phyloP scores from a whole-genome alignment of 2,888 invertebrate species.

The Pyrocoelia pectoralis region DNA sequence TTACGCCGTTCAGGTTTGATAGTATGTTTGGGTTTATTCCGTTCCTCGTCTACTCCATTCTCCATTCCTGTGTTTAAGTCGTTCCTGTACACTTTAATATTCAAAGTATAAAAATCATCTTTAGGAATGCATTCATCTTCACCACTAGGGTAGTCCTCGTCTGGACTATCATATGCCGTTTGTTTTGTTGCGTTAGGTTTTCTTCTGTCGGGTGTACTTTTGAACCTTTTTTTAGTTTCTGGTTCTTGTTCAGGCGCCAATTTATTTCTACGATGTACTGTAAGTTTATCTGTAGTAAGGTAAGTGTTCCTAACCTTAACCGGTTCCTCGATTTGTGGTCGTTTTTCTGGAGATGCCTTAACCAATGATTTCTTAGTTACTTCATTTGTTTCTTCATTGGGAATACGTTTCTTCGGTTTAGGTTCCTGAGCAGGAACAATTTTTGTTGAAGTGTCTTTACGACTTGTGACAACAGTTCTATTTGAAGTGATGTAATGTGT shows the following conservation, averaged over 20 bases:
- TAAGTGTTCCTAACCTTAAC: too few species aligned
- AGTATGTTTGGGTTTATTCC: not conserved
- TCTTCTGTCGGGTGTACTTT: too few species aligned
- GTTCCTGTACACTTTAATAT: slow-evolving; percentile 5
- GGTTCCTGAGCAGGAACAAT: not conserved
- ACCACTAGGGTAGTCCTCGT: not conserved
- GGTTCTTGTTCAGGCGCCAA: not conserved
- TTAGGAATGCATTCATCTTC: not conserved
- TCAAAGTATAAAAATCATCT: slow-evolving; percentile 4
- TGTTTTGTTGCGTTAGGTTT: not conserved
- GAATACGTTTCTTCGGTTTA: not conserved
- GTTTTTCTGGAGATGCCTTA: too few species aligned
- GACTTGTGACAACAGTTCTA: too few species aligned
- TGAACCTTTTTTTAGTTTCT: too few species aligned
- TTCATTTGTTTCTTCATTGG: too few species aligned
- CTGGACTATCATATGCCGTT: not conserved
- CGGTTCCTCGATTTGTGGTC: too few species aligned
- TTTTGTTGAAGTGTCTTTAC: too few species aligned
- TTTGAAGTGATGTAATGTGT: not conserved
- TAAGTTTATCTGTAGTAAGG: not conserved
- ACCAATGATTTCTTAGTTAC: too few species aligned
- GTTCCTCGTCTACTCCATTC: too few species aligned
- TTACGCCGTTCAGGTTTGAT: not conserved
- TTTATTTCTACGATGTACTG: not conserved
- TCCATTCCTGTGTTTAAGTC: not conserved